phyloP scores from a whole-genome alignment of 2,888 invertebrate genomes.

The Yponomeuta sedellus region DNA sequence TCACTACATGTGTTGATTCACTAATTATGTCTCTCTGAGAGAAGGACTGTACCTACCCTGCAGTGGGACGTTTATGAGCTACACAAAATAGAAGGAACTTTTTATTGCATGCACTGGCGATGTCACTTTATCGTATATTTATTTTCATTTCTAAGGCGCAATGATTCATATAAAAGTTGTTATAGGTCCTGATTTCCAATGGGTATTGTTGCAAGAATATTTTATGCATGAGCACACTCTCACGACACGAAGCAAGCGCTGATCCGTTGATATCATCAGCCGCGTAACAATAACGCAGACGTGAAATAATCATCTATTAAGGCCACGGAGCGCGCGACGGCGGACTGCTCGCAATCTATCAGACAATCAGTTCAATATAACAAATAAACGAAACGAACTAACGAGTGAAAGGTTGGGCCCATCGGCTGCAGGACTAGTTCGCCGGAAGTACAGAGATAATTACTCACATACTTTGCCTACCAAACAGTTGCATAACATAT shows the following conservation, averaged over 20 bases:
- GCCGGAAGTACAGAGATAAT: slow-evolving; percentile 14
- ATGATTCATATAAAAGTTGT: background rate
- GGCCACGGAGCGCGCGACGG: background rate
- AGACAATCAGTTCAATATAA: background rate
- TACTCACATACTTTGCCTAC: slow-evolving; percentile 10
- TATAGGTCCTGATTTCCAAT: background rate
- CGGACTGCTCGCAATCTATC: slow-evolving; percentile 4
- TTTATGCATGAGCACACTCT: background rate
- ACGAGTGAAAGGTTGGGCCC: slow-evolving; percentile 8
- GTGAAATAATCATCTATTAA: slow-evolving; percentile 1
- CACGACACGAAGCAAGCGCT: background rate
- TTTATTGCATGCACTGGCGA: too few relatives aligned
- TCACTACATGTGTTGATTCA: too few relatives aligned
- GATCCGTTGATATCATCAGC: slow-evolving; percentile 6
- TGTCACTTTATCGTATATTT: background rate
- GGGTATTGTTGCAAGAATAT: background rate
- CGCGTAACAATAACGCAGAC: slow-evolving; percentile 4
- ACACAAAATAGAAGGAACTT: too few relatives aligned
- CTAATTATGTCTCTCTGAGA: too few relatives aligned
- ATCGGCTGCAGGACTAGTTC: slow-evolving; percentile 10
- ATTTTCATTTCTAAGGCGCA: background rate
- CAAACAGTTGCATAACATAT: slow-evolving; percentile 11
- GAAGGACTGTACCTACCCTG: too few relatives aligned
- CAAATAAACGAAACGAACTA: background rate
- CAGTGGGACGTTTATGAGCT: too few relatives aligned